A percentile compares a stretch with the other conserved stretches of the same genome.
Evolutionary conservation across 2,113 vertebrate genomes (phyloP).

Genomic region (Erythrolamprus reginae): DNA sequence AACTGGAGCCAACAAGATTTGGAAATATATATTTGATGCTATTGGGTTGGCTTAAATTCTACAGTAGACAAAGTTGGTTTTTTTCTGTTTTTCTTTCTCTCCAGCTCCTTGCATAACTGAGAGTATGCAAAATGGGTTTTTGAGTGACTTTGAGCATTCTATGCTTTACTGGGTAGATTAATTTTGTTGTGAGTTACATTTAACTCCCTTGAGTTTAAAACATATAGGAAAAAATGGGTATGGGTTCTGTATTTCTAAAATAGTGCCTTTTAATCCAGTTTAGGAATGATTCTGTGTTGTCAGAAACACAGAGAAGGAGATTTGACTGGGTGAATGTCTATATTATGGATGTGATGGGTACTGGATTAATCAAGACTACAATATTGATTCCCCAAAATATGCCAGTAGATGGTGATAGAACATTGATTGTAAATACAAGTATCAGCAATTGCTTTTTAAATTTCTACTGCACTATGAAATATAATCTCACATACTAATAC

Average conservation of each 20-base stretch:
- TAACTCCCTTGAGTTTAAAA: background rate
- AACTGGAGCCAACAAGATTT: background rate
- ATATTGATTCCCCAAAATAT: background rate
- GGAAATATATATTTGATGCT: background rate
- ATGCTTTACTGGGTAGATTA: background rate
- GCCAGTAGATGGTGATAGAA: constrained; percentile 43
- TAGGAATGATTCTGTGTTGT: background rate
- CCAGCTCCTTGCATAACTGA: background rate
- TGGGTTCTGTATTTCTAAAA: background rate
- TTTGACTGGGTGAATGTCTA: background rate
- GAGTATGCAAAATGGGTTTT: background rate
- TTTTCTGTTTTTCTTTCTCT: background rate
- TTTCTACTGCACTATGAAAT: background rate
- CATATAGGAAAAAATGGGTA: background rate
- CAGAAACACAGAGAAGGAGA: background rate
- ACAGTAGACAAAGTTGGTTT: background rate
- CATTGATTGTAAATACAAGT: background rate
- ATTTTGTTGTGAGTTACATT: background rate
- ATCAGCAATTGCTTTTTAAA: background rate
- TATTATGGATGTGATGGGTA: background rate
- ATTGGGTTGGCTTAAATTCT: background rate
- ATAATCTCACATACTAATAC: background rate
- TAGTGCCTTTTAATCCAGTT: background rate
- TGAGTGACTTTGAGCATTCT: background rate
- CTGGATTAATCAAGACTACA: background rate